phyloP scores from a whole-genome alignment of 2,797 vertebrate species.

The Clamator glandarius region DNA sequence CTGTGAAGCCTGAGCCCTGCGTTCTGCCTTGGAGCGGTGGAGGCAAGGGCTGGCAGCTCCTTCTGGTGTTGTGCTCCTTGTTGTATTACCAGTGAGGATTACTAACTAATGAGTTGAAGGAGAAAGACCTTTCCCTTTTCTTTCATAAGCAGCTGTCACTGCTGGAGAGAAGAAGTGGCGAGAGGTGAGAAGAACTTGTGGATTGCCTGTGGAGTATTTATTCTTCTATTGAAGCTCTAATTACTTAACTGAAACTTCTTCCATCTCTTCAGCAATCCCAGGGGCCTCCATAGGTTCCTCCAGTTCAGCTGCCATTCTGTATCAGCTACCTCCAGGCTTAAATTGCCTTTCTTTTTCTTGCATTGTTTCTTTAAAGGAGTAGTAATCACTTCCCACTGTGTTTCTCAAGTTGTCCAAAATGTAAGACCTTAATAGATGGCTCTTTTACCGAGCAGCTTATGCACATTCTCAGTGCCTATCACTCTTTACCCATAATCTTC shows the following conservation, averaged over 20 bases:
- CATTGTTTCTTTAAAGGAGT: slow-evolving; percentile 25
- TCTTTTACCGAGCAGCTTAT: not conserved
- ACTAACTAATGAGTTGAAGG: slow-evolving; percentile 34
- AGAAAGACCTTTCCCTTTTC: slow-evolving; percentile 35
- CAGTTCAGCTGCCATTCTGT: slow-evolving; percentile 44
- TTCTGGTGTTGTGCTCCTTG: not conserved
- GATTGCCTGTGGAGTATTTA: slow-evolving; percentile 65
- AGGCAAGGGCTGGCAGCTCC: not conserved
- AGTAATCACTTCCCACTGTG: slow-evolving; percentile 14
- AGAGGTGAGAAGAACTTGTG: slow-evolving; percentile 58
- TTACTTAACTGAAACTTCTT: slow-evolving; percentile 54
- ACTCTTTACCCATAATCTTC: not conserved
- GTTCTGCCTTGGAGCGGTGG: rapidly evolving
- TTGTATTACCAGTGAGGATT: slow-evolving; percentile 6
- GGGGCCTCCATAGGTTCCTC: slow-evolving; percentile 18
- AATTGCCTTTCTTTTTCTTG: slow-evolving; percentile 34
- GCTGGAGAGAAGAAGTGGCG: slow-evolving; percentile 23
- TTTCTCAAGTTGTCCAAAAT: not conserved
- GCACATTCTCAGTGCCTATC: not conserved
- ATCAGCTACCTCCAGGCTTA: slow-evolving; percentile 40
- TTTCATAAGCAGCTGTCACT: slow-evolving; percentile 45
- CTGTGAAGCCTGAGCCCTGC: rapidly evolving
- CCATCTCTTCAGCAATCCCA: slow-evolving; percentile 40
- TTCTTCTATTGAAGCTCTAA: slow-evolving; percentile 54
- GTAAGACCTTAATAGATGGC: not conserved